These are phyloP conservation scores for Microcebus tavaratra DNA, from an alignment of 2,113 vertebrate genomes.

Conservation along the genomic window DNA sequence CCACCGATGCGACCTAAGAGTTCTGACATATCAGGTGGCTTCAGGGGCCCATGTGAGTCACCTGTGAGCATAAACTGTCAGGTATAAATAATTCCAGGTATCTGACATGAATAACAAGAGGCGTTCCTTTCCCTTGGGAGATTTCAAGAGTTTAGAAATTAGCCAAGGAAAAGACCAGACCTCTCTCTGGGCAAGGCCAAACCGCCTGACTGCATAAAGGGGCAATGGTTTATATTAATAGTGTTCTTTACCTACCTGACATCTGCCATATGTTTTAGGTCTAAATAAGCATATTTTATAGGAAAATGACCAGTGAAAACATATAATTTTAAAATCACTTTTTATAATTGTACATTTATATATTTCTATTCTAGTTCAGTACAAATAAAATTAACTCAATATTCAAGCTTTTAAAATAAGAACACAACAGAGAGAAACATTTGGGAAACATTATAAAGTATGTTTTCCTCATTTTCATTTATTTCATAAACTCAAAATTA, in stretches of 20 bases:
- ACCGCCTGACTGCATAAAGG: background rate
- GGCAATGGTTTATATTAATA: background rate
- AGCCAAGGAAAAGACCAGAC: background rate
- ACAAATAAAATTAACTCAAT: background rate
- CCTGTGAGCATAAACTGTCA: background rate
- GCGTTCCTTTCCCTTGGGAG: background rate
- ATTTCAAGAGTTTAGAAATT: background rate
- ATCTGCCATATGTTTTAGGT: background rate
- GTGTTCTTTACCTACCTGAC: background rate
- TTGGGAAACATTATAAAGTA: background rate
- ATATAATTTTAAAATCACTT: background rate
- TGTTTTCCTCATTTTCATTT: background rate
- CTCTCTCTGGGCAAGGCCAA: background rate
- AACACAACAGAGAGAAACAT: background rate
- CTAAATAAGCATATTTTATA: background rate
- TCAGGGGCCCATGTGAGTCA: background rate
- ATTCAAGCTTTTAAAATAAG: background rate
- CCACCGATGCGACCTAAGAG: accelerated
- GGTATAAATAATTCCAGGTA: background rate
- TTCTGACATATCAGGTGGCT: background rate
- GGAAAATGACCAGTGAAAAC: background rate
- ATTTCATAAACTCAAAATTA: background rate
- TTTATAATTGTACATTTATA: background rate
- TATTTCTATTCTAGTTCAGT: background rate
- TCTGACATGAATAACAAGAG: background rate